These are phyloP conservation scores for Ctena decussata DNA, from an alignment of 2,888 invertebrate species.

Conservation along the genomic window DNA sequence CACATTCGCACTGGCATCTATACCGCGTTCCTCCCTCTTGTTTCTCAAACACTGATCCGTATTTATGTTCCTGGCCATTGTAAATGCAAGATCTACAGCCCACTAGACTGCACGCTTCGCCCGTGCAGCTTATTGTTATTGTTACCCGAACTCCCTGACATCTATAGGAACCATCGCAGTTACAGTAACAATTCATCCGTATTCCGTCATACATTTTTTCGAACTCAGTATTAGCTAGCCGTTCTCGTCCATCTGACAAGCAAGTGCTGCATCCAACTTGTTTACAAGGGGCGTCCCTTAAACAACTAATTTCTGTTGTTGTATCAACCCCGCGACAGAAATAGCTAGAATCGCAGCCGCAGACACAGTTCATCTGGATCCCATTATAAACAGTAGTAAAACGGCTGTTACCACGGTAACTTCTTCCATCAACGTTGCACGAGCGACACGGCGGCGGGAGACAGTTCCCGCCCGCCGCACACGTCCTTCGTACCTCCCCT, in stretches of 20 bases:
- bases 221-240: conserved; percentile 72
- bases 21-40: conserved; percentile 17
- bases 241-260: conserved; percentile 66
- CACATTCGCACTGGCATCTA: conserved; percentile 76
- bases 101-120: conserved; percentile 40
- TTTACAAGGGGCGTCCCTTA: conserved; percentile 22
- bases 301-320: conserved; percentile 44
- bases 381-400: conserved; percentile 43
- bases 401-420: conserved; percentile 25
- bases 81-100: conserved; percentile 66
- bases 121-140: conserved; percentile 49
- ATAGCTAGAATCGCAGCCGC: conserved; percentile 62
- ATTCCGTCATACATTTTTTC: conserved; percentile 56
- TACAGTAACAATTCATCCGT: conserved; percentile 56
- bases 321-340: conserved; percentile 49
- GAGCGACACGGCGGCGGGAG: conserved; percentile 48
- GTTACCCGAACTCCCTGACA: conserved; percentile 71
- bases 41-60: conserved; percentile 43
- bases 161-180: conserved; percentile 80
- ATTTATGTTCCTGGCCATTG: conserved; percentile 40
- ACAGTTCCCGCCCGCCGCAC: conserved; percentile 44
- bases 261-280: conserved; percentile 71
- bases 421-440: conserved; percentile 57
- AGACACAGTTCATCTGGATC: conserved; percentile 52
- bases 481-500: conserved; percentile 38